Conservation (phyloP, 2,113 vertebrate species). For the Sapayoa aenigma region DNA sequence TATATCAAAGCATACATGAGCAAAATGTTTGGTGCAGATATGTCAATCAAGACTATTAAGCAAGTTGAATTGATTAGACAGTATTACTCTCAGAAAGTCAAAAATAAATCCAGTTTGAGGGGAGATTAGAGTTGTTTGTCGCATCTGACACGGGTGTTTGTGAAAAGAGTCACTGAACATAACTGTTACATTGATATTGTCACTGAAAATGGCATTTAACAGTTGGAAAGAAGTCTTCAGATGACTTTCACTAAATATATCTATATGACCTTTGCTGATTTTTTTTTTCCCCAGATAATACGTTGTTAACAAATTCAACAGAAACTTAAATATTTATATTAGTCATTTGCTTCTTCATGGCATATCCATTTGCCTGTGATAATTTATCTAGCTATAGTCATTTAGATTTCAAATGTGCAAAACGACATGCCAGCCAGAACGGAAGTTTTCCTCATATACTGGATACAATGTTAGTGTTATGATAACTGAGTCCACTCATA, state of each 20-base stretch:
- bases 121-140: background rate
- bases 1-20: background rate
- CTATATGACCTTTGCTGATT: background rate
- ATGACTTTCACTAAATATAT: background rate
- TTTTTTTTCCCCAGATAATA: background rate
- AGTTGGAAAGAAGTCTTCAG: background rate
- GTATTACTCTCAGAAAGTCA: background rate
- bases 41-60: background rate
- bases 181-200: background rate
- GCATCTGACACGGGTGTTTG: background rate
- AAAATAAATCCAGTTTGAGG: background rate
- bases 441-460: background rate
- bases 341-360: background rate
- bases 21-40: background rate
- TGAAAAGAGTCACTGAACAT: background rate
- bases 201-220: conserved; percentile 5
- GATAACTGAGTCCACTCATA: background rate
- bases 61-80: background rate
- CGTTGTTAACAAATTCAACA: background rate
- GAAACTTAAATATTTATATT: background rate
- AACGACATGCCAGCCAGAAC: background rate
- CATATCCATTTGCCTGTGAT: background rate
- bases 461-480: background rate
- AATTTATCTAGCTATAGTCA: background rate
- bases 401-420: background rate